Evolutionary conservation across 2,113 vertebrate genomes (phyloP).

Genomic region (Caranx ignobilis): DNA sequence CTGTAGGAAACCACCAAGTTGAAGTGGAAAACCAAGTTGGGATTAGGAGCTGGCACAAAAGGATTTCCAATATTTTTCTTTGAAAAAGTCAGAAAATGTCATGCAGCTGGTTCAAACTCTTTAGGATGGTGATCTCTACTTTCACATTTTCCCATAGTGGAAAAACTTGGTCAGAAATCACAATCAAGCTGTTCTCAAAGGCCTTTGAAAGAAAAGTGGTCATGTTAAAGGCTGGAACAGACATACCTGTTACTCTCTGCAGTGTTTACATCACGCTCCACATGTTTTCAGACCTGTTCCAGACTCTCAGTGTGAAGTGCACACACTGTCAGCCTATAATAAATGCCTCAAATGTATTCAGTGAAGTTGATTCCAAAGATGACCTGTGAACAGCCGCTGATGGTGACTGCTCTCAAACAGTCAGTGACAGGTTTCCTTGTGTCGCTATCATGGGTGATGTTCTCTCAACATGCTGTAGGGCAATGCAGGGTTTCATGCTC

Average conservation of each 20-base stretch:
- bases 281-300: background rate
- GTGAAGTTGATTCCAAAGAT: background rate
- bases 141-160: background rate
- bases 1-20: background rate
- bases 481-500: constrained; percentile 24
- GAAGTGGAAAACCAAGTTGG: background rate
- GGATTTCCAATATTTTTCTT: background rate
- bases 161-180: background rate
- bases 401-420: constrained; percentile 37
- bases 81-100: too few relatives aligned
- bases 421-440: constrained; percentile 35
- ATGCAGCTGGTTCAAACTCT: background rate
- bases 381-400: background rate
- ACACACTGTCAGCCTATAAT: background rate
- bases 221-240: background rate
- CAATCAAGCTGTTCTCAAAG: background rate
- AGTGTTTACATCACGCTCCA: background rate
- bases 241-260: background rate
- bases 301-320: background rate
- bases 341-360: background rate
- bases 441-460: background rate
- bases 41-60: background rate
- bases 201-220: background rate
- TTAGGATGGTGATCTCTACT: background rate
- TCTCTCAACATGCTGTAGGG: background rate